Percentiles rank a stretch among this genome's conserved stretches.
Evolutionary conservation across 2,888 invertebrate species (phyloP).

Genomic region (Hedya salicella): DNA sequence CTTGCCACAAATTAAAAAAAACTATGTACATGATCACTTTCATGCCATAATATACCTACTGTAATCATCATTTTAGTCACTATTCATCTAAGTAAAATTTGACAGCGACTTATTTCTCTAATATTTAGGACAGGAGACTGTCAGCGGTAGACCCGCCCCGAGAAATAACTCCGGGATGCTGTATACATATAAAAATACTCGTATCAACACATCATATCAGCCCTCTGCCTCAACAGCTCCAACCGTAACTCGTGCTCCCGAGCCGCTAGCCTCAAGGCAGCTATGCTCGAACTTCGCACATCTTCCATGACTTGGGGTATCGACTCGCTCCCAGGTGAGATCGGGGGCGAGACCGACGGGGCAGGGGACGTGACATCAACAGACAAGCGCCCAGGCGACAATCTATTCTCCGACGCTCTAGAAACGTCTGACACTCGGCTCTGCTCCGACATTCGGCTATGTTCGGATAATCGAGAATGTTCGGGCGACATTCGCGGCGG

Average conservation of each 20-base stretch:
- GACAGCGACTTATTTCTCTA: too few species aligned
- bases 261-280: constrained; percentile 93
- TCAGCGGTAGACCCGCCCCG: too few species aligned
- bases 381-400: constrained; percentile 53
- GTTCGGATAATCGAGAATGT: constrained; percentile 59
- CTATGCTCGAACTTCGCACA: constrained; percentile 94
- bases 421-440: constrained; percentile 62
- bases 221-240: constrained; percentile 91
- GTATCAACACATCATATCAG: constrained; percentile 75
- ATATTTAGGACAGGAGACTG: too few species aligned
- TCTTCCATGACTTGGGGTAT: constrained; percentile 85
- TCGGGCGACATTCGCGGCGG: constrained; percentile 72
- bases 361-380: constrained; percentile 67
- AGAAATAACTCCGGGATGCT: too few species aligned
- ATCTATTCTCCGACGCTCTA: constrained; percentile 59
- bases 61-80: too few species aligned
- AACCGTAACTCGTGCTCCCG: constrained; percentile 94
- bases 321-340: constrained; percentile 80
- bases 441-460: constrained; percentile 54
- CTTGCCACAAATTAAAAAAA: too few species aligned
- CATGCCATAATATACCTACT: too few species aligned
- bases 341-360: constrained; percentile 82
- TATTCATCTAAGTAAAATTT: too few species aligned
- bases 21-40: too few species aligned
- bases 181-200: background rate